Base-by-base conservation (phyloP, 2,113 vertebrate species). In the Trochalopteron elliotii region DNA sequence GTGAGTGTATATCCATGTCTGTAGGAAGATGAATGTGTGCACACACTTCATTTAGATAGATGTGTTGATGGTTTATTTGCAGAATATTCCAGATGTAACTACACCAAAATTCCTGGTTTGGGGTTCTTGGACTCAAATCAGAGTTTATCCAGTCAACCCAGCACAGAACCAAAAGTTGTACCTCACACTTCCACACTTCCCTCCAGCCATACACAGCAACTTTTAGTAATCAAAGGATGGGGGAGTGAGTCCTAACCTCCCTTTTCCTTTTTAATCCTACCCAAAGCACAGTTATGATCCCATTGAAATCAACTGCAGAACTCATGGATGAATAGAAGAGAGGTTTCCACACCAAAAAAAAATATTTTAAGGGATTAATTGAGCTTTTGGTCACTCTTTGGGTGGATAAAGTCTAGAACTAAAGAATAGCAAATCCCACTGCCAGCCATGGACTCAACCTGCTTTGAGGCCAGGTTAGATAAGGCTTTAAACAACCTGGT, bases 1-100 rank as follows among this genome's bases (percentile, higher is more conserved):
- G 7, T 39, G 24, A 24, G 18, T 15, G 21, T 31, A 9, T 15
- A 2, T 19, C 3, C 4, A 2, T 6, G 3, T 22, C 24, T 67
- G 1, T 18, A 22, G 25, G 22, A 49, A 21, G 22, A 27, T 10
- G 45, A 19, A 16, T 9, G 22, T 17, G 27, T n/a, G 27, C 31
- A 37, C 2, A 1, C n/a, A 6, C 3, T 20, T 9, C 14, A 49
- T 52, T 64, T 31, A 63, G 14, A 10, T 21, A 15, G 1, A 11
- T 5, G 5, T 20, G 22, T 11, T 39, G 33, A 11, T 49, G 61
- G 47, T 12, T 92, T 61, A 37, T 59, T 77, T 65, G 39, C 42
- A 67, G 76, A 53, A 39, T 47, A 86, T 74, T 86, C 68, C 39
- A 28, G n/a, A 2, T 35, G 15, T 47, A 67, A 4, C 12, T 47